Evolutionary conservation across 2,113 vertebrate genomes (phyloP).

Genomic region (Gobiocypris rarus): DNA sequence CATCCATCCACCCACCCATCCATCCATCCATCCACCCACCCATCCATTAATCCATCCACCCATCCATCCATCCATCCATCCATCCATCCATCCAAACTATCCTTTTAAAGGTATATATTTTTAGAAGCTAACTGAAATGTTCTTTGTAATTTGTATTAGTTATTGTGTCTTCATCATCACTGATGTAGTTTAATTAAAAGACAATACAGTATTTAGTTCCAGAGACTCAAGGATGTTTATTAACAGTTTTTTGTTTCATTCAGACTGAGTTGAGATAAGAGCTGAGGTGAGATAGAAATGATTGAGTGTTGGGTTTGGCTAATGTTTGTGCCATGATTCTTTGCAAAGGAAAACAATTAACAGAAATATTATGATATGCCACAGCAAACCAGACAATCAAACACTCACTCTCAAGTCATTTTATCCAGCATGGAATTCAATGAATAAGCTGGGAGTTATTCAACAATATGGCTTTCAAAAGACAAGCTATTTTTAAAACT

Average conservation of each 20-base stretch:
- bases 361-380: background rate
- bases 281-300: constrained; percentile 6
- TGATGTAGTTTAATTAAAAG: constrained; percentile 15
- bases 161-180: too few species aligned
- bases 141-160: too few species aligned
- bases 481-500: constrained; percentile 61
- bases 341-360: constrained; percentile 13
- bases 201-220: background rate
- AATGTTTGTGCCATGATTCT: constrained; percentile 5
- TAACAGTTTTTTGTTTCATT: constrained; percentile 23
- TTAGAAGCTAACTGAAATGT: too few species aligned
- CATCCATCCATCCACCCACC: too few species aligned
- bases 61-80: too few species aligned
- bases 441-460: constrained; percentile 56
- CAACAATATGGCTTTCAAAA: constrained; percentile 56
- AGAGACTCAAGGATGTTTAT: constrained; percentile 51
- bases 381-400: constrained; percentile 3
- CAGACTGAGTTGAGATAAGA: background rate
- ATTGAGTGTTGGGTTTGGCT: background rate
- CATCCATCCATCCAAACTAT: too few species aligned
- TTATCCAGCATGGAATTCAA: constrained; percentile 57
- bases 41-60: too few species aligned
- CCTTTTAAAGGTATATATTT: too few species aligned
- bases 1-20: too few species aligned
- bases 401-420: background rate